Percentiles rank a stretch among this genome's conserved stretches.
phyloP scores from a whole-genome alignment of 2,797 vertebrate species.

The Hirundo rustica region DNA sequence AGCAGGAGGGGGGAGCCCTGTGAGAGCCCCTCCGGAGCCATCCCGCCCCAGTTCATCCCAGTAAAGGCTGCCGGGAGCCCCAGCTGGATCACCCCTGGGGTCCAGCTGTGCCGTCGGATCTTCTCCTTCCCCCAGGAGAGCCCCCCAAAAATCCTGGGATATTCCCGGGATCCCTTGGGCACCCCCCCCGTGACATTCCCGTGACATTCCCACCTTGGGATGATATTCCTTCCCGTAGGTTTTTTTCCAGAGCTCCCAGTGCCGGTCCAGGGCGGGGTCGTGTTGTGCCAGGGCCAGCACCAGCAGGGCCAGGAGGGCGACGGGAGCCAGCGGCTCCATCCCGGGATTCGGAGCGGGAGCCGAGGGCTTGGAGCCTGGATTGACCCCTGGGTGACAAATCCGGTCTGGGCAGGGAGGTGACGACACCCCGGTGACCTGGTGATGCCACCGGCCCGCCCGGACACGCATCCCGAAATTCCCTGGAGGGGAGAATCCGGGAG shows the following conservation, averaged over 20 bases:
- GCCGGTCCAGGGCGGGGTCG: background rate
- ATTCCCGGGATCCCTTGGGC: background rate
- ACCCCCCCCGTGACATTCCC: rapidly evolving
- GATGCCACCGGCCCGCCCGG: background rate
- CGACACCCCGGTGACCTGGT: background rate
- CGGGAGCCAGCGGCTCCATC: background rate
- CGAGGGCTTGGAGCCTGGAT: background rate
- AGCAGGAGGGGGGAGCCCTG: rapidly evolving
- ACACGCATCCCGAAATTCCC: background rate
- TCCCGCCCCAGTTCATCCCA: background rate
- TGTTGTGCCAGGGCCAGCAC: background rate
- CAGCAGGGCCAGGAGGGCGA: background rate
- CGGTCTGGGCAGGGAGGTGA: background rate
- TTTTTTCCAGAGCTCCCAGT: slow-evolving; percentile 63
- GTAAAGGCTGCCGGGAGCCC: rapidly evolving
- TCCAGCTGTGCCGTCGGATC: rapidly evolving
- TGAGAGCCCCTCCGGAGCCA: background rate
- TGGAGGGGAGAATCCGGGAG: background rate
- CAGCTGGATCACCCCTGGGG: rapidly evolving
- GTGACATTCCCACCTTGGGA: background rate
- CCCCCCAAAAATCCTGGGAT: background rate
- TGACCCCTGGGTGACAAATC: background rate
- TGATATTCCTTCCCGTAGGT: background rate
- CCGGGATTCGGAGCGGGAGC: background rate
- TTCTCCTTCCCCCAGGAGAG: rapidly evolving